Evolutionary conservation across 2,113 vertebrate genomes (phyloP).

Genomic region (Xerus inauris): DNA sequence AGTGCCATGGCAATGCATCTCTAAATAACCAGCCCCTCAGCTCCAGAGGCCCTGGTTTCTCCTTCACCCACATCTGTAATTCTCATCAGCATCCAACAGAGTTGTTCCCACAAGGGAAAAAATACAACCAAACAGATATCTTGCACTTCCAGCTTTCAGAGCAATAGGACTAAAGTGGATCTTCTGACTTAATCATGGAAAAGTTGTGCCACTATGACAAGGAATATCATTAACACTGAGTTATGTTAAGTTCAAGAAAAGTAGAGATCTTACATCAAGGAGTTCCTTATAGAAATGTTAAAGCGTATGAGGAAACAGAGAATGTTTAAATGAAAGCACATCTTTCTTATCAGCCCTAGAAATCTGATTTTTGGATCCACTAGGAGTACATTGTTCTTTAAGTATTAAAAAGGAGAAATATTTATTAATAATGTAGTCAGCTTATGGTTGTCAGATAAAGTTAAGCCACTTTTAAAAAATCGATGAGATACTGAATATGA

Average conservation of each 20-base stretch:
- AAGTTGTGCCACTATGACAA: neutral
- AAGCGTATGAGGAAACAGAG: neutral
- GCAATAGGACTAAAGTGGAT: neutral
- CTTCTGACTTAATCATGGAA: conserved; percentile 12
- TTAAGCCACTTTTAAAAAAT: conserved; percentile 76
- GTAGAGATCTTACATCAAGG: neutral
- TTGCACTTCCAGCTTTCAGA: conserved; percentile 52
- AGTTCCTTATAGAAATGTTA: conserved; percentile 8
- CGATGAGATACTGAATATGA: conserved; percentile 70
- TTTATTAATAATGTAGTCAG: conserved; percentile 74
- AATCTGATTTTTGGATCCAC: conserved; percentile 60
- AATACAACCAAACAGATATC: conserved; percentile 43
- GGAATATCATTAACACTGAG: neutral
- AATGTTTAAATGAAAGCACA: conserved; percentile 29
- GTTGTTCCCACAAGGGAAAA: conserved; percentile 10
- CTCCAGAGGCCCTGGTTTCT: conserved; percentile 58
- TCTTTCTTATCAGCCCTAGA: conserved; percentile 39
- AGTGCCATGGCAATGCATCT: conserved; percentile 54
- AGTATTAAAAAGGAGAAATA: conserved; percentile 75
- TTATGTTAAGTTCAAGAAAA: neutral
- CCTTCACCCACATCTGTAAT: conserved; percentile 48
- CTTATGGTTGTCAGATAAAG: conserved; percentile 66
- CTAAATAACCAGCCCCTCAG: conserved; percentile 65
- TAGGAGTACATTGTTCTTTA: conserved; percentile 64
- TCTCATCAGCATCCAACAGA: conserved; percentile 65